phyloP scores from a whole-genome alignment of 2,113 vertebrate species.

The Pimephales promelas region DNA sequence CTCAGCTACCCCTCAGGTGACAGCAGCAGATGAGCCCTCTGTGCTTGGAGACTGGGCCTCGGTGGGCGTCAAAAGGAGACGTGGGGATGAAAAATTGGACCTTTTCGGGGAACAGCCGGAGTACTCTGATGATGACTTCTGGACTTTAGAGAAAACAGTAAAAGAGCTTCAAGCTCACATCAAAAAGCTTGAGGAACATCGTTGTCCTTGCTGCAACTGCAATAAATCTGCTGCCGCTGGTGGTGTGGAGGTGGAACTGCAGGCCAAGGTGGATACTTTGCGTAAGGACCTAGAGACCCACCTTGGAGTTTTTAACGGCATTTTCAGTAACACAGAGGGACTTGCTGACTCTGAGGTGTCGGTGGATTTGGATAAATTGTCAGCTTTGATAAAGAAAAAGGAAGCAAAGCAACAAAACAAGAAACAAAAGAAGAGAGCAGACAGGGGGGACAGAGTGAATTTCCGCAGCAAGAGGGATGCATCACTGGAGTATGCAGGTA shows the following conservation, averaged over 20 bases:
- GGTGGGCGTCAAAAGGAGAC: conserved; percentile 29
- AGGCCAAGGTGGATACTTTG: conserved; percentile 65
- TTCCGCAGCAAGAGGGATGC: conserved; percentile 53
- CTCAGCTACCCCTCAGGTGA: conserved; percentile 56
- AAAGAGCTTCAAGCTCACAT: conserved; percentile 63
- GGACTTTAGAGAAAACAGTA: conserved; percentile 68
- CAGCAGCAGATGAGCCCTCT: conserved; percentile 62
- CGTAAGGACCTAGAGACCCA: conserved; percentile 76
- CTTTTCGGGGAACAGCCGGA: conserved; percentile 30
- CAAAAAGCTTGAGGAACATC: conserved; percentile 58
- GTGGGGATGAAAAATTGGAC: conserved; percentile 29
- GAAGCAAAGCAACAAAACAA: conserved; percentile 71
- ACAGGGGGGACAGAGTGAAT: conserved; percentile 24
- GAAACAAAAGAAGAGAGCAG: conserved; percentile 66
- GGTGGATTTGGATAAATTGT: conserved; percentile 80
- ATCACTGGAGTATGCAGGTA: conserved; percentile 58
- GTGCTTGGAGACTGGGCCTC: conserved; percentile 16
- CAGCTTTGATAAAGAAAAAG: conserved; percentile 71
- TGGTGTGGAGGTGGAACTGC: conserved; percentile 53
- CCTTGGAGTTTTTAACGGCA: conserved; percentile 77
- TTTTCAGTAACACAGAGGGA: conserved; percentile 82
- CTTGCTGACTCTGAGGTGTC: conserved; percentile 71
- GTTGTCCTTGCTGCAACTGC: conserved; percentile 57
- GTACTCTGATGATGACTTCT: conserved; percentile 62
- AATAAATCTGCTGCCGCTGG: neutral